Conservation (phyloP, 2,888 invertebrate species). For the Sicus ferrugineus region DNA sequence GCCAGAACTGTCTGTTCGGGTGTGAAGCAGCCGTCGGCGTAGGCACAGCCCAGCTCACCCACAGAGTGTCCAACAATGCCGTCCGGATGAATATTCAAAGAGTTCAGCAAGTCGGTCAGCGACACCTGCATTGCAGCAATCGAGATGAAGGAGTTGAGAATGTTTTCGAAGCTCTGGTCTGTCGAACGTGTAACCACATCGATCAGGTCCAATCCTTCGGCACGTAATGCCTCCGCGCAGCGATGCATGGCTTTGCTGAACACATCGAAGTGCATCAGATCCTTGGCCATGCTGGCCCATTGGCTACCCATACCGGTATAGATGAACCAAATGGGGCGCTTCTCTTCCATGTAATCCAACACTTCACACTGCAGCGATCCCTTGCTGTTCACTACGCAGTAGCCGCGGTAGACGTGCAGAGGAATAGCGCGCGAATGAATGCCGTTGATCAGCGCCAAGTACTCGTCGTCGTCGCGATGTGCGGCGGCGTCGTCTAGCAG, state of each 20-base stretch:
- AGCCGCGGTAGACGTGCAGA: conserved; percentile 85
- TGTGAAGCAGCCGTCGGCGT: conserved; percentile 94
- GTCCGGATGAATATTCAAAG: conserved; percentile 83
- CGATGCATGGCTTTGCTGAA: conserved; percentile 82
- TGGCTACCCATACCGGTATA: conserved; percentile 99
- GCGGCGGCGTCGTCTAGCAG: conserved; percentile 72
- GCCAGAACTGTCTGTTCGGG: conserved; percentile 93
- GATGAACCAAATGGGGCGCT: conserved; percentile 90
- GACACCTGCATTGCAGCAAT: conserved; percentile 97
- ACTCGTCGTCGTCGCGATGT: conserved; percentile 74
- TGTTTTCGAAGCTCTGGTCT: conserved; percentile 82
- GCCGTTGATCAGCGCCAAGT: conserved; percentile 79
- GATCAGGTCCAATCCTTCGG: conserved; percentile 84
- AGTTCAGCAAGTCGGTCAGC: conserved; percentile 85
- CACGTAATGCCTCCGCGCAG: conserved; percentile 78
- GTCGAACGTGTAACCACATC: conserved; percentile 79
- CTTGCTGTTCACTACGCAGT: conserved; percentile 73
- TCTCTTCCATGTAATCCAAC: conserved; percentile 67
- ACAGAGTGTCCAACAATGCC: conserved; percentile 95
- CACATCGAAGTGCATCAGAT: conserved; percentile 81
- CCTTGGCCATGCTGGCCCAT: conserved; percentile 95
- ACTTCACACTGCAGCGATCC: conserved; percentile 66
- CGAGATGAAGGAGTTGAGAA: conserved; percentile 88
- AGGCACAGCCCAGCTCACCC: conserved; percentile 81
- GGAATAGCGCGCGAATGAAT: conserved; percentile 75